Evolutionary conservation across 2,797 vertebrate genomes (phyloP).

Genomic region (Syndactyla subalaris): DNA sequence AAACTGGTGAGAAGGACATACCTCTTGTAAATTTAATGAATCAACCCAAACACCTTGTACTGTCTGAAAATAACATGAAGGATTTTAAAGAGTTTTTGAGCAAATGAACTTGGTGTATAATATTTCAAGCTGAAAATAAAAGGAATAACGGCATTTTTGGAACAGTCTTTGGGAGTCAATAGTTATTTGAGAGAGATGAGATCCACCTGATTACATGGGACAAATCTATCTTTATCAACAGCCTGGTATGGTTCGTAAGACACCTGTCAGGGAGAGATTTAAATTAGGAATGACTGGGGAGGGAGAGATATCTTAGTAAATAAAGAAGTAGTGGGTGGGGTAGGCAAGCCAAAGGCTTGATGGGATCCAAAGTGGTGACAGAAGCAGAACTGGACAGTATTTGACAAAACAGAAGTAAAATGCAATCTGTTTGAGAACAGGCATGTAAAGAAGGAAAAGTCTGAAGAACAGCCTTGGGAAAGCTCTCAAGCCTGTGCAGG

Average conservation of each 20-base stretch:
- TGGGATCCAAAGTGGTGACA: neutral
- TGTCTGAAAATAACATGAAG: neutral
- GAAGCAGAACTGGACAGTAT: neutral
- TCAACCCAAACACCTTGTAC: neutral
- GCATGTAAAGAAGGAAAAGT: neutral
- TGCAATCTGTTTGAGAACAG: neutral
- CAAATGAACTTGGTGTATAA: neutral
- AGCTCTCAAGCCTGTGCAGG: neutral
- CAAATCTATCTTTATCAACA: neutral
- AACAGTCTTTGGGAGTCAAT: neutral
- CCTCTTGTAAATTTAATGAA: conserved; percentile 22
- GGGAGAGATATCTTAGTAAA: neutral
- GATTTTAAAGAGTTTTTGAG: neutral
- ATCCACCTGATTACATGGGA: neutral
- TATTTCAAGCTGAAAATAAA: neutral
- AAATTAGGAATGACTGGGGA: neutral
- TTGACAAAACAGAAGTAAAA: neutral
- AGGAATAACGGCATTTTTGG: neutral
- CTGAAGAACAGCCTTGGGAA: neutral
- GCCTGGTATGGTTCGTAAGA: neutral
- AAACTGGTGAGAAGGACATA: neutral
- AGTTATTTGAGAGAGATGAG: neutral
- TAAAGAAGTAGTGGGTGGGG: neutral
- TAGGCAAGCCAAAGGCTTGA: neutral
- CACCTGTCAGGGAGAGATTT: neutral